Conservation (phyloP, 1,140 invertebrate genomes). For the Euglossa dilemma region DNA sequence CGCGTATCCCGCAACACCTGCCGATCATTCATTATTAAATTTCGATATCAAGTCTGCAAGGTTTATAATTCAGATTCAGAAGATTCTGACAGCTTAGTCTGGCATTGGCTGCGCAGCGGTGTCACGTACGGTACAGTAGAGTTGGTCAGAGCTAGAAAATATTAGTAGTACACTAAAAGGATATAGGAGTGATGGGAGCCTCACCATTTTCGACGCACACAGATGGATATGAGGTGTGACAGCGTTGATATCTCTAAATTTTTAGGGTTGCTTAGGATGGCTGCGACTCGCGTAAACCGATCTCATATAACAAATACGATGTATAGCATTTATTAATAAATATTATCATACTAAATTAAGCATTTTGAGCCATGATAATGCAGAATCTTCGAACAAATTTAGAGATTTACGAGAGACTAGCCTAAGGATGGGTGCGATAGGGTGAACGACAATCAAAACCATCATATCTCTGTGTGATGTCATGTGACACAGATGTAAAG, state of each 20-base stretch:
- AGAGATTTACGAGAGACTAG: conserved; percentile 68
- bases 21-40: conserved; percentile 77
- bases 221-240: conserved; percentile 82
- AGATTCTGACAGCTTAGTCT: conserved; percentile 77
- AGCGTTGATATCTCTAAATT: conserved; percentile 80
- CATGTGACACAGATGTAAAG: conserved; percentile 81
- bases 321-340: not conserved
- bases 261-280: conserved; percentile 61
- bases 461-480: conserved; percentile 82
- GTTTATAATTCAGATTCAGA: conserved; percentile 74
- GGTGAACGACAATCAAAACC: conserved; percentile 81
- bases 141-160: conserved; percentile 81
- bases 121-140: conserved; percentile 78
- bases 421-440: conserved; percentile 69
- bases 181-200: conserved; percentile 81
- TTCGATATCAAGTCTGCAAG: conserved; percentile 71
- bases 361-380: not conserved
- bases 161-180: conserved; percentile 80
- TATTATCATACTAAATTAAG: not conserved
- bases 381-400: not conserved
- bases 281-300: conserved; percentile 68
- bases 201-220: conserved; percentile 82
- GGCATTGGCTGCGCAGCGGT: conserved; percentile 77
- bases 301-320: not conserved
- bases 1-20: conserved; percentile 80